Evolutionary conservation across 2,888 invertebrate species (phyloP), one percentile per base, ranked within the genome.

Genomic region (Cantharis rustica): DNA sequence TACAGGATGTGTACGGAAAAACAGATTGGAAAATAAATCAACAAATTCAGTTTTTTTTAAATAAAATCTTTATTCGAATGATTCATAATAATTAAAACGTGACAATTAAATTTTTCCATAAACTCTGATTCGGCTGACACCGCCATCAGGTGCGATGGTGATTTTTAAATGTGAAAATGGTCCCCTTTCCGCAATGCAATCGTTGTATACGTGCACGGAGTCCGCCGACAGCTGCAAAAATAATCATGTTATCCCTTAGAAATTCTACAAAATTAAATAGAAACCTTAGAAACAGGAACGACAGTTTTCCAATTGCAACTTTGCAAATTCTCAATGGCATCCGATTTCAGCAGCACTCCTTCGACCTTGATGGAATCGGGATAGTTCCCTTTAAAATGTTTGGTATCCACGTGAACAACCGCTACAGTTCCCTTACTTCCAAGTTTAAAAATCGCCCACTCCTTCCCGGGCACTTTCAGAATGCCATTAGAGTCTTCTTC

Each of bases 341-440:
- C 86, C 10, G 79, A 72, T 63, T 80, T 69, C 11, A 89, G 82
- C 64, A 87, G 84, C 0, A 88, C 84, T 16, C 91, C 92, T 83
- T 92, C 91, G 72, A 92, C 86, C 84, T 89, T 90, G 16, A 92
- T 88, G 0, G 90, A 90, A 82, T 92, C 92, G 0, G 93, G 93
- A 82, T 89, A 92, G 84, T 93, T 93, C 68, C 93, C 92, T 86
- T 92, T 92, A 84, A 92, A 93, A 83, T 92, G 91, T 11, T 89
- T 88, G 1, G 93, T 93, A 81, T 93, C 92, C 0, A 93, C 88
- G 82, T 90, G 90, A 61, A 92, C 87, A 79, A 88, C 87, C 66
- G 87, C 85, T 20, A 92, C 86, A 61, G 81, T 86, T 10, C 92
- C 92, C 0, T 88, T 84, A 79, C 89, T 89, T 9, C 91, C 92